Evolutionary conservation across 1,140 invertebrate genomes (phyloP).

Genomic region (Drosophila littoralis): DNA sequence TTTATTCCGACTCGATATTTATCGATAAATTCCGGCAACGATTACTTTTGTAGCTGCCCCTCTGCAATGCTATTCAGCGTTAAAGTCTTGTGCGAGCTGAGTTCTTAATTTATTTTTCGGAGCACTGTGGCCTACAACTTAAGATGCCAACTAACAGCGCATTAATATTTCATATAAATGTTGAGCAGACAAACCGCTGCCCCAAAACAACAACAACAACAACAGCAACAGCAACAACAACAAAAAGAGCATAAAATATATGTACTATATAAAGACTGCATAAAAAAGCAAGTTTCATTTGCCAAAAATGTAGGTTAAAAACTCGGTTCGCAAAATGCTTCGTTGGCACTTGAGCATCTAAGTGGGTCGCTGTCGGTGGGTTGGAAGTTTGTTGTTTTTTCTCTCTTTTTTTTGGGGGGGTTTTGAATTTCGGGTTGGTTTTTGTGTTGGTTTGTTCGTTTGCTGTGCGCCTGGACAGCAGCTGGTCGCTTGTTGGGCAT

Average conservation of each 20-base stretch:
- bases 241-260: conserved; percentile 6
- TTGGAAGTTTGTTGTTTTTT: not conserved
- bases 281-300: conserved; percentile 55
- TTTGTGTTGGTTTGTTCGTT: conserved; percentile 11
- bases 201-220: conserved; percentile 8
- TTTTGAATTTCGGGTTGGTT: not conserved
- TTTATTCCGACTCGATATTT: not conserved
- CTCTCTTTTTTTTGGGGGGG: not conserved
- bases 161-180: conserved; percentile 48
- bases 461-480: conserved; percentile 15
- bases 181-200: conserved; percentile 10
- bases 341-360: conserved; percentile 44
- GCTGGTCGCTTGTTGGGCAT: conserved; percentile 10
- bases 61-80: not conserved
- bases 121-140: conserved; percentile 4
- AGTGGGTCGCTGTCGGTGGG: conserved; percentile 40
- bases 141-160: conserved; percentile 39
- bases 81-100: not conserved
- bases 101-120: not conserved
- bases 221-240: conserved; percentile 15
- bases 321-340: conserved; percentile 45
- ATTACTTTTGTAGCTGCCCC: not conserved
- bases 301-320: conserved; percentile 74
- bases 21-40: not conserved
- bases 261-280: not conserved